Evolutionary conservation across 2,888 invertebrate species (phyloP).

Genomic region (Rhingia rostrata): DNA sequence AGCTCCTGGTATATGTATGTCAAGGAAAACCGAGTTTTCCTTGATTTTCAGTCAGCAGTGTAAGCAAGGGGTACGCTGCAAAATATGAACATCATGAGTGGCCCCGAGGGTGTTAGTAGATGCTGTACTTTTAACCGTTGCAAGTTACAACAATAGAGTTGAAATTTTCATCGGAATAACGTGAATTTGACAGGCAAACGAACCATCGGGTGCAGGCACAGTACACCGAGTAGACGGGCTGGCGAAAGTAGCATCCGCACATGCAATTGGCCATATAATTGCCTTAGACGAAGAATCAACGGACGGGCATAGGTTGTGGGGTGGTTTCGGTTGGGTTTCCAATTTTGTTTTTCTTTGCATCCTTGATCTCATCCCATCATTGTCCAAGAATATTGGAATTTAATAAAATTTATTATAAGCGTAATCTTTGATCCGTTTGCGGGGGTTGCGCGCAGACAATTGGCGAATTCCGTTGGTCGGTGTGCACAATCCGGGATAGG

Average conservation of each 20-base stretch:
- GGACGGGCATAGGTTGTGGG: conserved; percentile 18
- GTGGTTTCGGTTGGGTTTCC: conserved; percentile 44
- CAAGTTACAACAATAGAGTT: conserved; percentile 63
- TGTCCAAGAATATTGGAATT: conserved; percentile 47
- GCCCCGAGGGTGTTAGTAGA: conserved; percentile 39
- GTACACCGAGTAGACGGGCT: conserved; percentile 2
- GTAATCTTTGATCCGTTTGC: conserved; percentile 59
- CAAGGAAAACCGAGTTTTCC: conserved; percentile 12
- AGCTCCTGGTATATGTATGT: conserved; percentile 30
- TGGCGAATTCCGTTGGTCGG: conserved; percentile 20
- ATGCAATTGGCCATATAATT: conserved; percentile 72
- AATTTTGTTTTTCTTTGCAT: conserved; percentile 72
- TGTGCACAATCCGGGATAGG: neutral
- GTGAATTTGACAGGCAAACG: conserved; percentile 64
- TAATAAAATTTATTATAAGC: conserved; percentile 68
- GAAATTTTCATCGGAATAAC: conserved; percentile 64
- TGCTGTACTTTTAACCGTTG: conserved; percentile 39
- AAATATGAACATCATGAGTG: conserved; percentile 24
- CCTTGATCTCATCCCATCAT: conserved; percentile 21
- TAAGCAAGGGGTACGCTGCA: neutral
- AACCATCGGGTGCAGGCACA: conserved; percentile 24
- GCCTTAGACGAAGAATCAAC: conserved; percentile 47
- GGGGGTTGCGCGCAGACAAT: conserved; percentile 11
- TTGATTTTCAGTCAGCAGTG: conserved; percentile 22
- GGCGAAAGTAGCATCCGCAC: conserved; percentile 42